Evolutionary conservation across 64 coral and sea anemone genomes (phyloP), one percentile per base, ranked within the genome.

Genomic region (Stichodactyla helianthus): DNA sequence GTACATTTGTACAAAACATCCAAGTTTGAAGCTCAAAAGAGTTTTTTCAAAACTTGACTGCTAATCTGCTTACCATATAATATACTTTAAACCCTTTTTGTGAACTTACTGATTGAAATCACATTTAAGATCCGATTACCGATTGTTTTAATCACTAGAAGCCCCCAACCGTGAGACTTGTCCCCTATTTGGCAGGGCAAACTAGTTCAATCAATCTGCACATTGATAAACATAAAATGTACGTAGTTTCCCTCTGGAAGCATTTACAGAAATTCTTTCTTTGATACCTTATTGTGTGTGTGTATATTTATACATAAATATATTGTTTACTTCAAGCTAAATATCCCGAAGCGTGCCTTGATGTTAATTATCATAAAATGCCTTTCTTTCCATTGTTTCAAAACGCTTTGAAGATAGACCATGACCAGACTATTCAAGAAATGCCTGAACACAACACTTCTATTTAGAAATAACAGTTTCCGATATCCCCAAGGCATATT

Each of bases 31-130:
- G 14, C 55, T 11, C 55, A 58, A 58, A 58, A 2, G 14, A 58
- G 8, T 74, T 27, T 27, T 74, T 31, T 74, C 68, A 74, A 0
- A 74, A 74, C 18, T 65, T 22, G 62, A 74, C 23, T 74, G 68
- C 68, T 74, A 74, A 74, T 74, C 68, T 74, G 68, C 22, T 74
- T 74, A 27, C 68, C 68, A 26, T 12, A 74, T 74, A 74, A 74
- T 27, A 31, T n/a, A 74, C 68, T 74, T 74, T 5, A 74, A 74
- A 74, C 10, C 12, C 68, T 26, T 27, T 27, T 74, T 74, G 68
- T 74, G n/a, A 27, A 35, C 26, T 6, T 74, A n/a, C 68, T 74
- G 68, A 74, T 74, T 74, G 10, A 74, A 74, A 74, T 74, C 68
- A 74, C 68, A 27, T 74, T 74, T 74, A 27, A 1, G 68, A 74